Conservation (phyloP, 2,113 vertebrate genomes). For the Lynx canadensis region DNA sequence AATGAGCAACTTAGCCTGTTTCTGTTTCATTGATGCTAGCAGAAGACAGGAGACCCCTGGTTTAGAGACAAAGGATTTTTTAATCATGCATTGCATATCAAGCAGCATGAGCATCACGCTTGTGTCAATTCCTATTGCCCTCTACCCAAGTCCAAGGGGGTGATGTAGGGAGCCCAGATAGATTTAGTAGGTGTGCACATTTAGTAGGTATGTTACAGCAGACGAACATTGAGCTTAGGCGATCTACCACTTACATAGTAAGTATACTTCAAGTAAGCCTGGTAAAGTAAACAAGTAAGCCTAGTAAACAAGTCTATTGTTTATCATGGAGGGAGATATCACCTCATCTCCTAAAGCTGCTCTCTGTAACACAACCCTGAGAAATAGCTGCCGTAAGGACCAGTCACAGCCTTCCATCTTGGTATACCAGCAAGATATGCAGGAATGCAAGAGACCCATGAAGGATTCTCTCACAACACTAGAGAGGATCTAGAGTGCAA, state of each 20-base stretch:
- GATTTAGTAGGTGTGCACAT: too few species aligned
- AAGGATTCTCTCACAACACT: not conserved
- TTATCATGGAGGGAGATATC: not conserved
- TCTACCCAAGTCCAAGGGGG: not conserved
- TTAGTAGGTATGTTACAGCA: not conserved
- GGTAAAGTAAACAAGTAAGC: too few species aligned
- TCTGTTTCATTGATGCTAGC: not conserved
- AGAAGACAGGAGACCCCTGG: constrained; percentile 16
- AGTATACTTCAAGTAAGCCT: not conserved
- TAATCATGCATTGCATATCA: not conserved
- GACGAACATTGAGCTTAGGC: not conserved
- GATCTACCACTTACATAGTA: not conserved
- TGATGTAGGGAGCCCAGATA: not conserved
- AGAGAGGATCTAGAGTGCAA: too few species aligned
- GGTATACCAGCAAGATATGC: not conserved
- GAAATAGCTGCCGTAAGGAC: not conserved
- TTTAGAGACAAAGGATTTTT: not conserved
- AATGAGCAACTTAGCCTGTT: constrained; percentile 32
- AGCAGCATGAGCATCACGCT: not conserved
- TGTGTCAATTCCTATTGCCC: not conserved
- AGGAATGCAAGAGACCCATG: not conserved
- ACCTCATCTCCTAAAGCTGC: not conserved
- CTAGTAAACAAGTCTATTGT: not conserved
- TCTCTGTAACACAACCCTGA: not conserved
- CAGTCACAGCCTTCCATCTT: not conserved